Evolutionary conservation across 2,888 invertebrate species (phyloP), one percentile per base, ranked within the genome.

Genomic region (Xanthostigma xanthostigma): DNA sequence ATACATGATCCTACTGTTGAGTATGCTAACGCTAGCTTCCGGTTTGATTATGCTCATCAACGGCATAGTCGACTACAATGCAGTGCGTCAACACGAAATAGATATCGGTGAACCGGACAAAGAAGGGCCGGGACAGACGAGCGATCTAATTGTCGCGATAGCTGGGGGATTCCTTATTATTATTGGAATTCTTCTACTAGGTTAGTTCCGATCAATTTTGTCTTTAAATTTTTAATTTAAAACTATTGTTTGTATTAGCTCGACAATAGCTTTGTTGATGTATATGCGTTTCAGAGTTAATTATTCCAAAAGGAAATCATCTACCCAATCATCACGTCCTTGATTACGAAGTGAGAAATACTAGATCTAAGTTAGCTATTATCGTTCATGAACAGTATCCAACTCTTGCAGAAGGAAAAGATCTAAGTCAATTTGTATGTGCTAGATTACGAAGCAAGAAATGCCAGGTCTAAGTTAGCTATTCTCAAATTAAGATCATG

Each of bases 11-110:
- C 55, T 60, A 39, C 56, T 57, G 11, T 48, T 60, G 11, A 60
- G 60, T 1, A 41, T 60, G 33, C 53, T 58, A 43, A 52, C 57
- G 3, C 46, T 62, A 12, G 60, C 63, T 58, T 52, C 65, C 68
- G 78, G 78, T 51, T 63, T 79, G 55, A 75, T 78, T 44, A 71
- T 81, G 69, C 63, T 79, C 54, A 75, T 79, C 51, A 76, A 78
- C 51, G 79, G 79, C 37, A 73, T 76, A 5, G 71, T 78, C 44
- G 76, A 78, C 58, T 79, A 76, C 62, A 67, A 73, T 34, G 68
- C 72, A 10, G 66, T 39, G 9, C 58, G 60, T 49, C 57, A 63
- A 38, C 60, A 60, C 48, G 60, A 68, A 62, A 56, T 64, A 48
- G 60, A 60, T 13, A 50, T 53, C 36, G 55, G 54, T 27, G 57